Evolutionary conservation across 2,888 invertebrate species (phyloP), one percentile per base, ranked within the genome.

Genomic region (Dynastes grantii): DNA sequence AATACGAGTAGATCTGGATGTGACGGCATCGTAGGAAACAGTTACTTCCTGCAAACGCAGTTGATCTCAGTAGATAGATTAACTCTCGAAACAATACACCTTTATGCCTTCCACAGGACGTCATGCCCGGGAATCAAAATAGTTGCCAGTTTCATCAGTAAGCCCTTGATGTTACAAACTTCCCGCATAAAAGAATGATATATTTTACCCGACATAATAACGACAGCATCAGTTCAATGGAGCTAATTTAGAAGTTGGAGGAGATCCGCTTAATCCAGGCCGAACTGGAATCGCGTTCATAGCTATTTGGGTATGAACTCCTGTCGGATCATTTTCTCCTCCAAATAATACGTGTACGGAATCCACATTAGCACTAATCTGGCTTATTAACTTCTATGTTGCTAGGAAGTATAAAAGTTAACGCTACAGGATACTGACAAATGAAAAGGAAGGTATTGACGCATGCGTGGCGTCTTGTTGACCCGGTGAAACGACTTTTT

Each of bases 211-310:
- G 13, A 22, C 22, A n/a, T 55, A 55, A 55, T 16, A n/a, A 22
- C n/a, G n/a, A 22, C 13, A 55, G 6, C n/a, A 55, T 55, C 55
- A 8, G 55, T 55, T 16, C 55, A 13, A 55, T n/a, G 55, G 55
- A 22, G 55, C 8, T 2, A 6, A 4, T 55, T 13, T 55, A 55
- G 55, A n/a, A 55, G 22, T 22, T 55, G 55, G 16, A 55, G n/a
- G 55, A 55, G 55, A 55, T 55, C 55, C 55, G 8, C 55, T 55
- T 55, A 55, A 55, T 13, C 55, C n/a, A 55, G 55, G 11, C 22
- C 55, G 22, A 22, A 8, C n/a, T n/a, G 22, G 3, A 22, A 55
- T 55, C 55, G 55, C 55, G 22, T 55, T 55, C 55, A 55, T 55
- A 55, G 3, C 55, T 55, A 55, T 16, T n/a, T 55, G 22, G 55